Conservation (phyloP, 1,140 invertebrate genomes). For the Heliconius eleuchia region DNA sequence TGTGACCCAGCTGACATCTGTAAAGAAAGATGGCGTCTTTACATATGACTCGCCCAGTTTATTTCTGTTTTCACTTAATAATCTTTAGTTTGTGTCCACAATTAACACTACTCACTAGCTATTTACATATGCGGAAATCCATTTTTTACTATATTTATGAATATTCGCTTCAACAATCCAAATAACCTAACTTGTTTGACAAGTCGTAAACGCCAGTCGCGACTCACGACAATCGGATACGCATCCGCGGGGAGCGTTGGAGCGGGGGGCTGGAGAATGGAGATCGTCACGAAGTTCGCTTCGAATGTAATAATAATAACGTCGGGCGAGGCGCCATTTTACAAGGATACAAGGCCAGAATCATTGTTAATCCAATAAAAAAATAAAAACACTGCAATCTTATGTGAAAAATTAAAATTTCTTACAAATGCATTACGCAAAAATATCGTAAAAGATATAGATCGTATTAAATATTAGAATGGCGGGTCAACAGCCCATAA, state of each 20-base stretch:
- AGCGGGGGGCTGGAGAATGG: conserved; percentile 65
- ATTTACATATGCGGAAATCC: conserved; percentile 48
- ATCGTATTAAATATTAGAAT: conserved; percentile 33
- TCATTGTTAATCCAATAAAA: conserved; percentile 66
- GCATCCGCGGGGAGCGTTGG: conserved; percentile 73
- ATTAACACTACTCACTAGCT: conserved; percentile 59
- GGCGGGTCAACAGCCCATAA: conserved; percentile 74
- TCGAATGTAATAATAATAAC: conserved; percentile 79
- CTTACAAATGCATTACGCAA: conserved; percentile 47
- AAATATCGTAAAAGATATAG: conserved; percentile 39
- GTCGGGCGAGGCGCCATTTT: conserved; percentile 79
- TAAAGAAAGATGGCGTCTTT: conserved; percentile 83
- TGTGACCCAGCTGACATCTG: conserved; percentile 96
- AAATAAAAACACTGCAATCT: conserved; percentile 25
- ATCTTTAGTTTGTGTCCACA: conserved; percentile 39
- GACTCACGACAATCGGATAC: conserved; percentile 80
- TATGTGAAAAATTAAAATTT: conserved; percentile 38
- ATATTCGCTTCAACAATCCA: conserved; percentile 60
- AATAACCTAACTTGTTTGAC: conserved; percentile 81
- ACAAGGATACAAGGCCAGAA: conserved; percentile 79
- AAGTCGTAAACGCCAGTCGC: conserved; percentile 78
- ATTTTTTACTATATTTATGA: conserved; percentile 53
- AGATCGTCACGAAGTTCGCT: conserved; percentile 80
- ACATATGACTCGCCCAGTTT: conserved; percentile 77
- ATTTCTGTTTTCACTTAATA: conserved; percentile 48